Percentiles rank a stretch among this genome's conserved stretches.
These are phyloP conservation scores for Strigamia transsilvanica DNA, from an alignment of 2,888 invertebrate genomes.

Conservation along the genomic window DNA sequence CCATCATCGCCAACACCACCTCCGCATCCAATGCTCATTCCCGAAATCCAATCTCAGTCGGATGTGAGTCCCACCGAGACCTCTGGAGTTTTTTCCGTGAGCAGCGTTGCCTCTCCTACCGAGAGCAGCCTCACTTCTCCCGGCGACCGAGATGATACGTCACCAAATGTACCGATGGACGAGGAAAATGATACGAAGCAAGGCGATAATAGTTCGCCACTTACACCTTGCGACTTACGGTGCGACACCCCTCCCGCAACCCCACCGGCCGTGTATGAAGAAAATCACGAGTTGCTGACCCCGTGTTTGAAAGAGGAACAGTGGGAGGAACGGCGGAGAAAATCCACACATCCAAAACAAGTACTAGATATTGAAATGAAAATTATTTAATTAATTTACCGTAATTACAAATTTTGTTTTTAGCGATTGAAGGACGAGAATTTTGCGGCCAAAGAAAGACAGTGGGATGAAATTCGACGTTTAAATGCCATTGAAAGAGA, in stretches of 20 bases:
- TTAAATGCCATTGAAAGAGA: conserved; percentile 54
- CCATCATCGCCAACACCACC: conserved; percentile 35
- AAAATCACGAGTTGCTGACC: not conserved
- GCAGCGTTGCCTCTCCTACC: conserved; percentile 7
- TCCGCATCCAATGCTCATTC: conserved; percentile 31
- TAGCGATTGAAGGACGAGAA: conserved; percentile 54
- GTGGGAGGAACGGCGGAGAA: conserved; percentile 50
- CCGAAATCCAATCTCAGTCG: conserved; percentile 12
- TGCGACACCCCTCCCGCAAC: conserved; percentile 31
- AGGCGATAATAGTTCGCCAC: not conserved
- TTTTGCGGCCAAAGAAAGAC: conserved; percentile 53
- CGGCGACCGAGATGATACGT: not conserved
- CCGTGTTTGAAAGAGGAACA: conserved; percentile 41
- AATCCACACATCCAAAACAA: conserved; percentile 39
- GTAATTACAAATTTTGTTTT: not conserved
- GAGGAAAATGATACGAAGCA: not conserved
- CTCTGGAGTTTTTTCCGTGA: not conserved
- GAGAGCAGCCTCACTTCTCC: conserved; percentile 6
- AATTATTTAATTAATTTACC: not conserved
- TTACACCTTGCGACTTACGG: conserved; percentile 1
- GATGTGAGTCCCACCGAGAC: conserved; percentile 18
- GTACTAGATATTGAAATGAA: not conserved
- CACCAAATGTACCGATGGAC: not conserved
- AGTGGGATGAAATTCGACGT: conserved; percentile 55
- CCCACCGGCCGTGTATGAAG: conserved; percentile 15